These are phyloP conservation scores for Archaeoteleia sp. DNA, from an alignment of 2,888 invertebrate genomes.

Conservation along the genomic window DNA sequence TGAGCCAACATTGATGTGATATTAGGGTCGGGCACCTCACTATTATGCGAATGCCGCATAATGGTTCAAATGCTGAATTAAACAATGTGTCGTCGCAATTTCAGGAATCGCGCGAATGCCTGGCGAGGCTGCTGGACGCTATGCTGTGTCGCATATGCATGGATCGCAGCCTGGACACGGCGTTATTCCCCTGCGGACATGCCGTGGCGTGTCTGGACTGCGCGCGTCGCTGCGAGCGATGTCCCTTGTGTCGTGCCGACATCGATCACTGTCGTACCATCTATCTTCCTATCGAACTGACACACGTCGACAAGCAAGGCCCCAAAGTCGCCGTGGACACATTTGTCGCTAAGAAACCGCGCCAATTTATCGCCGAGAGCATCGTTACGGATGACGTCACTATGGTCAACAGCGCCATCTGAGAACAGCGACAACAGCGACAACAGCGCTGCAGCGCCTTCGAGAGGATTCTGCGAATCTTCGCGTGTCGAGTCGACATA, in stretches of 20 bases:
- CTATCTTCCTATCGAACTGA: slow-evolving; percentile 81
- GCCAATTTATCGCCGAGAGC: slow-evolving; percentile 61
- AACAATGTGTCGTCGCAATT: slow-evolving; percentile 23
- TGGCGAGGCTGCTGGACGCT: slow-evolving; percentile 79
- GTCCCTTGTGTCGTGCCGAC: slow-evolving; percentile 85
- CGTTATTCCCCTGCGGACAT: slow-evolving; percentile 92
- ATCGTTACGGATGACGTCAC: slow-evolving; percentile 56
- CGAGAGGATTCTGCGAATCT: slow-evolving; percentile 61
- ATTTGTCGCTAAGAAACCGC: slow-evolving; percentile 51
- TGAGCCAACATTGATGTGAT: no score
- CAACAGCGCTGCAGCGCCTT: slow-evolving; percentile 56
- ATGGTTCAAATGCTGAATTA: not conserved
- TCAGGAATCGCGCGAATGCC: slow-evolving; percentile 77
- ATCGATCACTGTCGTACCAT: slow-evolving; percentile 83
- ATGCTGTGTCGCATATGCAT: slow-evolving; percentile 92
- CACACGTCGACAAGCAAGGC: slow-evolving; percentile 70
- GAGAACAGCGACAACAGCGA: slow-evolving; percentile 58
- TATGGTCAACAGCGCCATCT: slow-evolving; percentile 62
- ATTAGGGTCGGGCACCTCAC: not conserved
- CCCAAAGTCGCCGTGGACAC: slow-evolving; percentile 60
- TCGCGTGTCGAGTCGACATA: slow-evolving; percentile 63
- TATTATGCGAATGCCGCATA: no score
- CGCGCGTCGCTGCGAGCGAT: slow-evolving; percentile 83
- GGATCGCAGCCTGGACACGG: slow-evolving; percentile 88
- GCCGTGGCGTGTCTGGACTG: slow-evolving; percentile 88